Base-by-base conservation (phyloP, 2,797 vertebrate species). In the Tenualosa thibaudeaui region DNA sequence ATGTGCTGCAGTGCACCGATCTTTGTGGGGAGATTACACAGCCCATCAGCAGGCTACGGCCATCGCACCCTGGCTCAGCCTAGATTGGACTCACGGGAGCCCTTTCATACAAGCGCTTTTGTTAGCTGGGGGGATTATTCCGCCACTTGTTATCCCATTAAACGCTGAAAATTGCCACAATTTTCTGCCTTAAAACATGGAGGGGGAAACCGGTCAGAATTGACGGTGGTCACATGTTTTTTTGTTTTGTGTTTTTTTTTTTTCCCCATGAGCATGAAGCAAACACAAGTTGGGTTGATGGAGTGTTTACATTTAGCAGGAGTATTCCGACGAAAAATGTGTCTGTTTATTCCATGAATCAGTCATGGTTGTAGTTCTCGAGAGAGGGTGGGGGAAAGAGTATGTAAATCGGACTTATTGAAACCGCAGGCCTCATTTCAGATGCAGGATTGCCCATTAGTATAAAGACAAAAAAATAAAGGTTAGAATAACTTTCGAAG, bases 111-210 rank as follows among this genome's bases (percentile, higher is more conserved):
- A 86, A 6, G 89, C 90, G n/a, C 90, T 50, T 91, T 95, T 93
- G 93, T 94, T 89, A 84, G 92, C 58, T 7, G 40, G 71, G 83
- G 19, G 94, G 95, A 95, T 96, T 96, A 93, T 91, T 93, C 91
- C 91, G 90, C 10, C 90, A 91, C 92, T 95, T 96, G 95, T 94
- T 95, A 93, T 93, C 93, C 93, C 90, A 95, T 95, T 96, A 87
- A 90, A 93, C 89, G 90, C 89, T 88, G 85, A 93, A 92, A 78
- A 94, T 93, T 88, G 92, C 88, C 84, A 91, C 93, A 93, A 95
- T 94, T 94, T 94, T 94, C 92, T 94, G 94, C 94, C 94, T 92
- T 91, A 84, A 92, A 92, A 92, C 93, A 7, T 43, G 71, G 40
- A 78, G 8, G 19, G 37, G 40, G 19, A 46, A 78, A 22, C 37